Base-by-base conservation (phyloP, 2,113 vertebrate species). In the Lampris incognitus region DNA sequence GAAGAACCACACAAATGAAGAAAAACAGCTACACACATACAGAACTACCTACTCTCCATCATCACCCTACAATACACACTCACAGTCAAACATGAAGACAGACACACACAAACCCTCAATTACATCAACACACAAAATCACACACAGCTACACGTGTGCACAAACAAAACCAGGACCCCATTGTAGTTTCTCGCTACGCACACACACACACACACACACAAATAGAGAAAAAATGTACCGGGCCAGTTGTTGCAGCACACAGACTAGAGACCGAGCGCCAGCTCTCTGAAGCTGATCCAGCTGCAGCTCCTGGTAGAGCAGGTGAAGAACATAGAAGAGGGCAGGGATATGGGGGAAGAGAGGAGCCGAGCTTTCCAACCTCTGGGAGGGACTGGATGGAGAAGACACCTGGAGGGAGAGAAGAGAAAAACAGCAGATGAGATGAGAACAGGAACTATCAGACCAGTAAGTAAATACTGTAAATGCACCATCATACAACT, bases 261-360 rank as follows among this genome's bases (percentile, higher is more conserved):
- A 94, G 54, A 97, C 95, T 9, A 99, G 95, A 0, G 95, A 95
- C 4, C 93, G 94, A 52, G 96, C 94, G 40, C 94, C 95, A 37
- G 96, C 96, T 76, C 96, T 93, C 94, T 98, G 97, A 2, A 99
- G 92, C 75, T 96, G 96, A 3, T 99, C 97, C 84, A 99, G 92
- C 76, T 98, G 97, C 62, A 99, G 93, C 72, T 99, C 98, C 86
- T 99, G 97, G 0, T 99, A 99, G 54, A 98, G 93, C 75, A 99
- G 93, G 79, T 99, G 98, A 74, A 99, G 96, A 13, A 98, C 96
- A 81, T 95, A 97, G 92, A 99, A 99, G 62, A 99, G 94, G 9
- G 96, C 94, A 42, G 98, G 98, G 56, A 98, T 95, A 73, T 99
- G 96, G 76, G 92, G 86, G 83, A 99, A 99, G 63, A 99, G 96